Conservation (phyloP, 2,797 vertebrate species). For the Bradypodion pumilum region DNA sequence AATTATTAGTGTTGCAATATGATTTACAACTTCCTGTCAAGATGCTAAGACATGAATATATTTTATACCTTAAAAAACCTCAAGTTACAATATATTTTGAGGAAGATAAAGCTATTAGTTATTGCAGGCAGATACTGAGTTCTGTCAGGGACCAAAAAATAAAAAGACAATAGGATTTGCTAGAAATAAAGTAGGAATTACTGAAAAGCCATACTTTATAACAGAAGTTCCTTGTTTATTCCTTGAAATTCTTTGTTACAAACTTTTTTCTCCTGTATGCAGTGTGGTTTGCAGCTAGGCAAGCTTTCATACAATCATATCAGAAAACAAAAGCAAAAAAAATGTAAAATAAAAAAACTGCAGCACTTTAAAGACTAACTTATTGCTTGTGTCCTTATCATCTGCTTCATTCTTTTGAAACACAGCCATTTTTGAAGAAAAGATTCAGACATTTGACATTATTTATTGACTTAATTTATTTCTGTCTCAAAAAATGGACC, state of each 20-base stretch:
- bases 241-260: background rate
- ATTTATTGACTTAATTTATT: too few species aligned
- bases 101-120: background rate
- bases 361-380: too few species aligned
- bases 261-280: background rate
- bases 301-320: background rate
- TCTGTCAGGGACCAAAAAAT: background rate
- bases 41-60: background rate
- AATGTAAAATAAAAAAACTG: too few species aligned
- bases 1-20: background rate
- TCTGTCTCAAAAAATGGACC: too few species aligned
- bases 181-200: background rate
- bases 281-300: too few species aligned
- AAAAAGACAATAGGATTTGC: background rate
- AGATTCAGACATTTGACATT: too few species aligned
- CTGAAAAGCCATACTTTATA: background rate
- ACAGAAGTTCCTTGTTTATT: too few species aligned
- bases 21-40: background rate
- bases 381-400: background rate
- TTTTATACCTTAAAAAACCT: background rate
- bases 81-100: background rate
- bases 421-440: background rate
- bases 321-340: too few species aligned
- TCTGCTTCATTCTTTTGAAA: background rate
- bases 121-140: background rate